Percentiles rank a stretch among this genome's conserved stretches.
Conservation (phyloP, 37 sponge, comb jelly and placozoan genomes). For the Hexactinellida sp. region DNA sequence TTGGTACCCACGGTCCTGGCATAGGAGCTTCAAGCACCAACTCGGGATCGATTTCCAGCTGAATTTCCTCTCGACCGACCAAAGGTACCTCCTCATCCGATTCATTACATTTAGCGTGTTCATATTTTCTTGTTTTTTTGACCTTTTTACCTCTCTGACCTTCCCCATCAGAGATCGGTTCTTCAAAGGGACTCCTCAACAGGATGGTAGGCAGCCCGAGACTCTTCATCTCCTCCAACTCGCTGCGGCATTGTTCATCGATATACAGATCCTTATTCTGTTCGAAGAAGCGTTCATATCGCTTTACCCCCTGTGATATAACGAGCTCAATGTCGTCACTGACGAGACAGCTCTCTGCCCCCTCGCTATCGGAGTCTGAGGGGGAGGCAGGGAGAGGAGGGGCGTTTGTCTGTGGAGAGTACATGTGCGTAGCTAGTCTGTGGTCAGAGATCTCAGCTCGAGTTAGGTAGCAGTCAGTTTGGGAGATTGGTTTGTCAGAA, state of each 20-base stretch:
- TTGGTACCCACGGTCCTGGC: background rate
- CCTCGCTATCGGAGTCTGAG: background rate
- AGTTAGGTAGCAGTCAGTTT: background rate
- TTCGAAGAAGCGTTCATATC: background rate
- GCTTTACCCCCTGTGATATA: background rate
- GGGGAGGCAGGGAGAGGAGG: background rate
- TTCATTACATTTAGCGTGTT: background rate
- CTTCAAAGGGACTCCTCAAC: conserved; percentile 14
- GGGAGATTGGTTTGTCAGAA: background rate
- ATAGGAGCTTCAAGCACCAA: background rate
- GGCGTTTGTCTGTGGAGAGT: background rate
- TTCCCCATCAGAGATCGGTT: background rate
- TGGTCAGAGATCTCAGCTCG: background rate
- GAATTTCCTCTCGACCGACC: background rate
- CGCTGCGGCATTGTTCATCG: background rate
- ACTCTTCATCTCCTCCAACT: background rate
- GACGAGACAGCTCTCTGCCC: background rate
- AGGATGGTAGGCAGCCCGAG: background rate
- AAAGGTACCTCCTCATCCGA: background rate
- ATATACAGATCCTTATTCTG: background rate
- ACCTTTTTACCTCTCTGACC: background rate
- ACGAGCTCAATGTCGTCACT: background rate
- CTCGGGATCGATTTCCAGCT: background rate
- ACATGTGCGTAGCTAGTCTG: background rate
- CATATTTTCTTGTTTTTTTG: background rate